A percentile compares a stretch with the other conserved stretches of the same genome.
phyloP scores from a whole-genome alignment of 2,888 invertebrate species.

The Chrysolina oricalcia region DNA sequence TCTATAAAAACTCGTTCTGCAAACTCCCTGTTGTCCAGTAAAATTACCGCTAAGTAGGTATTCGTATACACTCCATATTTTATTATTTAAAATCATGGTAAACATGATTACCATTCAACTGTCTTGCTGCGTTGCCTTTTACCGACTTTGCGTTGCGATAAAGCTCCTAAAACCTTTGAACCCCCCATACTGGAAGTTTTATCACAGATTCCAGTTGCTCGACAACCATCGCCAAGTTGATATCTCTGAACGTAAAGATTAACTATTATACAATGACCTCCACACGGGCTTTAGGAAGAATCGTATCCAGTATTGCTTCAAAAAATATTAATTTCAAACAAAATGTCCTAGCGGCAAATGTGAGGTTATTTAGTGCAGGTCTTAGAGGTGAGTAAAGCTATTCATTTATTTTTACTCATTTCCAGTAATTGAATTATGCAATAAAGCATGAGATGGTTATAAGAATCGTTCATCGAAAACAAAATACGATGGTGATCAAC shows the following conservation, averaged over 20 bases:
- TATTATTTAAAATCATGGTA: not conserved
- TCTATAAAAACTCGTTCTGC: too few relatives aligned
- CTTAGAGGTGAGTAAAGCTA: constrained; percentile 45
- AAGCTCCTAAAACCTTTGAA: not conserved
- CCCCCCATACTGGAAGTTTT: not conserved
- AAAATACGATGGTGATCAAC: not conserved
- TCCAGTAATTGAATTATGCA: not conserved
- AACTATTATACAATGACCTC: not conserved
- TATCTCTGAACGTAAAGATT: not conserved
- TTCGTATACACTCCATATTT: not conserved
- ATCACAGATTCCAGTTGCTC: constrained; percentile 2
- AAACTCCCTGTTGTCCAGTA: too few relatives aligned
- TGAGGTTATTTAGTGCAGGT: constrained; percentile 53
- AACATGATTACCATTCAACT: not conserved
- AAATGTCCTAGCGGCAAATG: constrained; percentile 44
- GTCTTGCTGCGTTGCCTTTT: not conserved
- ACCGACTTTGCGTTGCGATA: not conserved
- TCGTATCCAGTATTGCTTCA: constrained; percentile 34
- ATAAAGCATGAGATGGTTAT: not conserved
- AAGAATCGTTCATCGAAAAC: not conserved
- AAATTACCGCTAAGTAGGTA: too few relatives aligned
- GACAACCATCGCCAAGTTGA: not conserved
- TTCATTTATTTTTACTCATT: not conserved
- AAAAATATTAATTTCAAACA: constrained; percentile 46
- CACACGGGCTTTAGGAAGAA: constrained; percentile 27